A percentile compares a stretch with the other conserved stretches of the same genome.
Evolutionary conservation across 64 coral and sea anemone genomes (phyloP).

Genomic region (Dendrophyllia cribrosa): DNA sequence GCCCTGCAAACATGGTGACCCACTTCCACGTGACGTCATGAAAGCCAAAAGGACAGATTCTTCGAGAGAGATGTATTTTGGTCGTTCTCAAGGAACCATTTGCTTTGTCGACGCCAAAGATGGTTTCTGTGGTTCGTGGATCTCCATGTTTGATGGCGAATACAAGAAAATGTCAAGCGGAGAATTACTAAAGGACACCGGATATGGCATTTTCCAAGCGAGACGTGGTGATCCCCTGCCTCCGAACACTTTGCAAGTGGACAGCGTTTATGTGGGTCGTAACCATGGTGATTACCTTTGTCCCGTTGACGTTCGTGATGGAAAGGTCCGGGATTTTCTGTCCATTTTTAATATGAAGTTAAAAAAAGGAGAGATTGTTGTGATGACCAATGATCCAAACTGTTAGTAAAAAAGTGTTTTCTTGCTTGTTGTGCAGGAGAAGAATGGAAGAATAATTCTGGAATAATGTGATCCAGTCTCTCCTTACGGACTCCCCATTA

Average conservation of each 20-base stretch:
- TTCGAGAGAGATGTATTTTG: neutral
- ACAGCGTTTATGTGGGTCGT: neutral
- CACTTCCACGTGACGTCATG: neutral
- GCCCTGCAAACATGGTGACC: neutral
- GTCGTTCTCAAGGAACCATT: neutral
- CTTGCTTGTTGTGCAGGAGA: no score
- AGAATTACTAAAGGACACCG: neutral
- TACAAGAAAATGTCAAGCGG: neutral
- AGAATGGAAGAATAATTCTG: no score
- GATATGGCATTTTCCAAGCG: neutral
- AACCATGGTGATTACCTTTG: neutral
- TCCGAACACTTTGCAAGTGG: neutral
- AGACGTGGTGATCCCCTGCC: neutral
- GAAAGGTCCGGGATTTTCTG: neutral
- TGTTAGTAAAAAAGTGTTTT: neutral
- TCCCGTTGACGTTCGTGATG: neutral
- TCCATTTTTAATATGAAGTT: neutral
- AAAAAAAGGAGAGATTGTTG: constrained; percentile 1
- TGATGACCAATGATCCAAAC: neutral
- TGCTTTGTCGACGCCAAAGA: constrained; percentile 8
- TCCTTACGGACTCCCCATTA: no score
- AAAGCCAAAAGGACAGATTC: neutral
- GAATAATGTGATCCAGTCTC: no score
- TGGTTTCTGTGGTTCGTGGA: neutral
- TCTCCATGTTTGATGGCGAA: constrained; percentile 2